These are phyloP conservation scores for Lypha dubia DNA, from an alignment of 2,888 invertebrate genomes.

Conservation along the genomic window DNA sequence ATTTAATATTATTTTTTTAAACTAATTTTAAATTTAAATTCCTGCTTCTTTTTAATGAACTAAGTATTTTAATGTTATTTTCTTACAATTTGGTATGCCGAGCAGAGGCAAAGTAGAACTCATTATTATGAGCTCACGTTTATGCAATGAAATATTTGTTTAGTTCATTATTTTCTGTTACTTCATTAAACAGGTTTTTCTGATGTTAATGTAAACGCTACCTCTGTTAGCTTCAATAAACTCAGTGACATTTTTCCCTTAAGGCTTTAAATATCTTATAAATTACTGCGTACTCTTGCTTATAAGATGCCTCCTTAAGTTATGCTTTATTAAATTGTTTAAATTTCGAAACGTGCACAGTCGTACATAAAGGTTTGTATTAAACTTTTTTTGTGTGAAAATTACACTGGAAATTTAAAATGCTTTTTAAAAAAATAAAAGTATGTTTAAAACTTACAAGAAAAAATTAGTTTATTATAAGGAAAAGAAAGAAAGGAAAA, in stretches of 20 bases:
- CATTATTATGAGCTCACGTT: not conserved
- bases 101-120: not conserved
- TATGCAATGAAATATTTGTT: slow-evolving; percentile 60
- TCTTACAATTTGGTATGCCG: not conserved
- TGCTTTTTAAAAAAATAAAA: not conserved
- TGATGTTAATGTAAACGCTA: not conserved
- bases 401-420: not conserved
- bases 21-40: not conserved
- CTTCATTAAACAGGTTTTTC: slow-evolving; percentile 56
- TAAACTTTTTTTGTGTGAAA: not conserved
- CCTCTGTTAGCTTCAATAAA: slow-evolving; percentile 46
- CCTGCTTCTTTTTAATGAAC: not conserved
- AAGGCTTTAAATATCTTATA: slow-evolving; percentile 38
- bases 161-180: slow-evolving; percentile 61
- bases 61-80: slow-evolving; percentile 1
- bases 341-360: not conserved
- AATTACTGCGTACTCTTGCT: slow-evolving; percentile 14
- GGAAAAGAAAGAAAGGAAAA: no score
- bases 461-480: not conserved
- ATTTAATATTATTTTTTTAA: not conserved
- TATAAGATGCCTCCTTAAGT: slow-evolving; percentile 54
- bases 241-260: slow-evolving; percentile 62
- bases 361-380: not conserved
- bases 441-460: not conserved
- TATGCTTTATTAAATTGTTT: slow-evolving; percentile 53